A percentile compares a stretch with the other conserved stretches of the same genome.
phyloP scores from a whole-genome alignment of 2,888 invertebrate genomes.

The Rhagonycha lutea region DNA sequence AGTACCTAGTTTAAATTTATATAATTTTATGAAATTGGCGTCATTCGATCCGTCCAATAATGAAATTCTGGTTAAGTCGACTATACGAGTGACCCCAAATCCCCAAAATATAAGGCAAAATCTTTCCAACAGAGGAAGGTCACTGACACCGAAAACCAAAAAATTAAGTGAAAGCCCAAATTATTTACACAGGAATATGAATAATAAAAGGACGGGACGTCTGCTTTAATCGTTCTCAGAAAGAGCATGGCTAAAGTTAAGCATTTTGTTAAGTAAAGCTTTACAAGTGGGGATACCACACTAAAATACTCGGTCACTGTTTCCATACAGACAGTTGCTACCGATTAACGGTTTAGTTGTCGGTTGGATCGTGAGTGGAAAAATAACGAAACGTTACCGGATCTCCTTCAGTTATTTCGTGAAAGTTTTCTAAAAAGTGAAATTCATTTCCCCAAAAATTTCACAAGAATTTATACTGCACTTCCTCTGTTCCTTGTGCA shows the following conservation, averaged over 20 bases:
- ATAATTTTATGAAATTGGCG: not conserved
- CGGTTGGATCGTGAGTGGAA: not conserved
- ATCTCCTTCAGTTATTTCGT: not conserved
- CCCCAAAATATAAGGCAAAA: no score
- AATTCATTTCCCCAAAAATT: not conserved
- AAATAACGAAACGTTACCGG: not conserved
- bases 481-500: no score
- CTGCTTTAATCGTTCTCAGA: slow-evolving; percentile 25
- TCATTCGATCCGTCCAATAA: not conserved
- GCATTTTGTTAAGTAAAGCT: slow-evolving; percentile 6
- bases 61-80: not conserved
- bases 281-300: slow-evolving; percentile 23
- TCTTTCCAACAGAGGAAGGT: not conserved
- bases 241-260: slow-evolving; percentile 24
- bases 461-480: not conserved
- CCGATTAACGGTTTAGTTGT: slow-evolving; percentile 2
- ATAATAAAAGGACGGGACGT: not conserved
- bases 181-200: not conserved
- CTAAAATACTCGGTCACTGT: slow-evolving; percentile 33
- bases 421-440: not conserved
- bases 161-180: not conserved
- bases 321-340: slow-evolving; percentile 29
- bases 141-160: not conserved
- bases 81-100: not conserved
- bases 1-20: not conserved